Percentiles rank a stretch among this genome's conserved stretches.
These are phyloP conservation scores for Myripristis jacobus DNA, from an alignment of 2,797 vertebrate genomes.

Conservation along the genomic window DNA sequence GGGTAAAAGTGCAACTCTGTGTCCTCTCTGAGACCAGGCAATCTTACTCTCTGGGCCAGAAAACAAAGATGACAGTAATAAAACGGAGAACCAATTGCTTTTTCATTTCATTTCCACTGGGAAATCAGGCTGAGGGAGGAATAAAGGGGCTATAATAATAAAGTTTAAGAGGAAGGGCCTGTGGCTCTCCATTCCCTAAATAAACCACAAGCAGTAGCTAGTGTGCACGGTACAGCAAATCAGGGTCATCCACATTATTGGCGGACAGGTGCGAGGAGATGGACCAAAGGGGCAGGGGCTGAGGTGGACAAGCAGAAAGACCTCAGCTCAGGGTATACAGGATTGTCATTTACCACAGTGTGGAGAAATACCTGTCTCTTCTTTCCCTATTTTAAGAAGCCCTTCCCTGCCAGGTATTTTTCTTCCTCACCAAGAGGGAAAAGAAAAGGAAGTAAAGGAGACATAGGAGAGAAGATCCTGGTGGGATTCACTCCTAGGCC, in stretches of 20 bases:
- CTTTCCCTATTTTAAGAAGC: conserved; percentile 11
- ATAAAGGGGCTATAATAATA: conserved; percentile 85
- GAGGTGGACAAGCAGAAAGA: conserved; percentile 13
- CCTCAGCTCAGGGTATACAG: conserved; percentile 14
- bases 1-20: conserved; percentile 76
- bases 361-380: conserved; percentile 19
- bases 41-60: conserved; percentile 80
- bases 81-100: conserved; percentile 84
- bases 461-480: conserved; percentile 8
- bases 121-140: conserved; percentile 83
- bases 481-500: conserved; percentile 17
- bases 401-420: conserved; percentile 2
- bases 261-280: conserved; percentile 56
- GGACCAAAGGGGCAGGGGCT: conserved; percentile 34
- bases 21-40: conserved; percentile 74
- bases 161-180: conserved; percentile 83
- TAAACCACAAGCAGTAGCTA: conserved; percentile 71
- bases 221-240: conserved; percentile 56
- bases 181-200: conserved; percentile 78
- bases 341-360: conserved; percentile 17
- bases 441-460: conserved; percentile 11
- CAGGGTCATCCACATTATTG: conserved; percentile 76
- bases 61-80: conserved; percentile 86
- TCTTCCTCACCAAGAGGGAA: conserved; percentile 4
- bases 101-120: conserved; percentile 86